Conservation (phyloP, 1,140 invertebrate genomes). For the Colletes gigas region DNA sequence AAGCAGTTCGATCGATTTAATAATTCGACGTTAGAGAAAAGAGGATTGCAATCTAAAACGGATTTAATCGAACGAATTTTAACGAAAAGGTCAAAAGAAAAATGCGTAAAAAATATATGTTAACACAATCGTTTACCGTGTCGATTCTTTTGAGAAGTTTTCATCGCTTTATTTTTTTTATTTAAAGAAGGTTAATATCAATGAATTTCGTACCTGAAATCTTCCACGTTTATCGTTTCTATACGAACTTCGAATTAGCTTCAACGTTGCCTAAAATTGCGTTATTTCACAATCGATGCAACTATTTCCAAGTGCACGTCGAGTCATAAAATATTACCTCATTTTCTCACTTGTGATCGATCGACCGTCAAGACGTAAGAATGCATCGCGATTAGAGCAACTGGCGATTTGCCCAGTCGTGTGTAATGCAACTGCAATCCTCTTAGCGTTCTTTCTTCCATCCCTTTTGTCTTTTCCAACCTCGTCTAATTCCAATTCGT, state of each 20-base stretch:
- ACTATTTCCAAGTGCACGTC: not conserved
- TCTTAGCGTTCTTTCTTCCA: conserved; percentile 23
- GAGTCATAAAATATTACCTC: not conserved
- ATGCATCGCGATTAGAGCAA: conserved; percentile 54
- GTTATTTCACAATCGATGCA: not conserved
- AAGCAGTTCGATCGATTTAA: no score
- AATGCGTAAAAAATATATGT: no score
- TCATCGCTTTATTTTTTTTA: no score
- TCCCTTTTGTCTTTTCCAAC: conserved; percentile 1
- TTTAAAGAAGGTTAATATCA: no score
- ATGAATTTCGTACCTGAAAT: no score
- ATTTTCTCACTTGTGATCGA: conserved; percentile 46
- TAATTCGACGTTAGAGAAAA: no score
- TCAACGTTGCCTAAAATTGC: not conserved
- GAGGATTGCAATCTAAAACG: no score
- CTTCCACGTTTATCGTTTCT: no score
- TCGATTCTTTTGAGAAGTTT: no score
- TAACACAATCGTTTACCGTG: no score
- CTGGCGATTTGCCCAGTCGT: conserved; percentile 52
- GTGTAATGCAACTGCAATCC: conserved; percentile 46
- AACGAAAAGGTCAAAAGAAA: no score
- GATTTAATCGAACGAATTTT: no score
- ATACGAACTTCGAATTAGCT: not conserved
- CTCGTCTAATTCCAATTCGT: not conserved
- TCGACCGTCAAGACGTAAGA: conserved; percentile 53